A percentile compares a stretch with the other conserved stretches of the same genome.
These are phyloP conservation scores for Alaudala cheleensis DNA, from an alignment of 2,113 vertebrate species.

Conservation along the genomic window DNA sequence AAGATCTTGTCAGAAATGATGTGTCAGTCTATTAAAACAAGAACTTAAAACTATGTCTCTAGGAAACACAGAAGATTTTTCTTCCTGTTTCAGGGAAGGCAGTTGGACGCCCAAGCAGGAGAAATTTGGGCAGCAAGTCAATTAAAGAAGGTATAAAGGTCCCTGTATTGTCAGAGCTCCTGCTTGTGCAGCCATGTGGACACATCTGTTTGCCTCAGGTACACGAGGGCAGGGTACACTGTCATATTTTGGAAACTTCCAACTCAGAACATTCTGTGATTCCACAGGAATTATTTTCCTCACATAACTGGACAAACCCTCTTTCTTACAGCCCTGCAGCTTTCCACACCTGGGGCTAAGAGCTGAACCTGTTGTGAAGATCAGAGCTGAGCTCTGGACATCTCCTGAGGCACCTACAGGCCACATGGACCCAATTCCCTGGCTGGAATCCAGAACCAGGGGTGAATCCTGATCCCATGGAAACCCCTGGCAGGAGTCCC, in stretches of 20 bases:
- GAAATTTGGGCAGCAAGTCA: background rate
- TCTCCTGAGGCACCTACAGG: background rate
- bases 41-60: background rate
- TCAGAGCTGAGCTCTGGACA: background rate
- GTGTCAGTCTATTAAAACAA: background rate
- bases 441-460: background rate
- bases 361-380: background rate
- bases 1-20: constrained; percentile 6
- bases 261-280: background rate
- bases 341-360: background rate
- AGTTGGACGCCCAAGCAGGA: background rate
- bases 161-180: background rate
- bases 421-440: background rate
- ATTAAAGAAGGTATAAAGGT: background rate
- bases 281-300: background rate
- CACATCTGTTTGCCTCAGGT: background rate
- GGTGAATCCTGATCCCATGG: background rate
- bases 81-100: background rate
- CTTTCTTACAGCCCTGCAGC: background rate
- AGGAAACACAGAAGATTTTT: background rate
- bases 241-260: background rate
- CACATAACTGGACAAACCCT: background rate
- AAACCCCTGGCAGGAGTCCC: background rate
- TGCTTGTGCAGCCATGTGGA: background rate
- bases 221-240: background rate